phyloP scores from a whole-genome alignment of 2,797 vertebrate species.

The Thamnophis elegans region DNA sequence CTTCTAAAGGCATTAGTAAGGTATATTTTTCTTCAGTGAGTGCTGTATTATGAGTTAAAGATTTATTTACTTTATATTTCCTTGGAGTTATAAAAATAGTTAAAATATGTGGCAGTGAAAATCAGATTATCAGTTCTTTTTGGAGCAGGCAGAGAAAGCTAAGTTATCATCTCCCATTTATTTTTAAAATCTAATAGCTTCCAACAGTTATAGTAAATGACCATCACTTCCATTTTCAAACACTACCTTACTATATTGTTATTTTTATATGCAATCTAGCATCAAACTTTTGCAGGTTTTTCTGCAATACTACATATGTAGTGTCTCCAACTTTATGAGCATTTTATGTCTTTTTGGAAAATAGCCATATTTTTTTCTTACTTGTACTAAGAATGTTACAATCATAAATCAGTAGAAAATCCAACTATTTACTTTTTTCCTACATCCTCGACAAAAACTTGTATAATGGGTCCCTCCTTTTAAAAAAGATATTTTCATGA shows the following conservation, averaged over 20 bases:
- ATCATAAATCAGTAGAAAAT: not conserved
- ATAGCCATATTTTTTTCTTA: not conserved
- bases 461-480: not conserved
- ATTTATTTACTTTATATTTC: not conserved
- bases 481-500: slow-evolving; percentile 20
- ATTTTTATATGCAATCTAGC: not conserved
- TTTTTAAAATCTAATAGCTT: not conserved
- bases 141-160: not conserved
- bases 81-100: slow-evolving; percentile 29
- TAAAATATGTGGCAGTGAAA: not conserved
- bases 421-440: not conserved
- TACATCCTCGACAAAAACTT: not conserved
- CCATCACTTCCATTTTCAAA: not conserved
- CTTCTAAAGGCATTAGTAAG: slow-evolving; percentile 22
- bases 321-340: not conserved
- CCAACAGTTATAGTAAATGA: not conserved
- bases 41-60: not conserved
- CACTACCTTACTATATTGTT: not conserved
- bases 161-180: not conserved
- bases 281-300: not conserved
- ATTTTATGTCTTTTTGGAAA: not conserved
- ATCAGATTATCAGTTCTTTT: slow-evolving; percentile 19
- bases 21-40: not conserved
- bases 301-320: not conserved
- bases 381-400: not conserved